Evolutionary conservation across 2,113 vertebrate genomes (phyloP).

Genomic region (Rhipidura dahli): DNA sequence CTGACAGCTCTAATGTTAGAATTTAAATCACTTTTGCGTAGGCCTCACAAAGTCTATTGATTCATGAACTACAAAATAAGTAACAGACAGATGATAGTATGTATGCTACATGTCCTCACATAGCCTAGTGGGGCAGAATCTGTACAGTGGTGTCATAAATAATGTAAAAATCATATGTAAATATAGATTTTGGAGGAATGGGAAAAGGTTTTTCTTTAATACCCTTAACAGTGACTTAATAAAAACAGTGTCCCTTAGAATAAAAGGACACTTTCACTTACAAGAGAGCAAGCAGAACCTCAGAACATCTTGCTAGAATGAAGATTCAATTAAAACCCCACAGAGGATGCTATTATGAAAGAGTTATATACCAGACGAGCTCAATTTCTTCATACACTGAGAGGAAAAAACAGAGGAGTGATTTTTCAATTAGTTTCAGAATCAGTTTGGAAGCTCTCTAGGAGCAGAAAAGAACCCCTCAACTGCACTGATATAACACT

Average conservation of each 20-base stretch:
- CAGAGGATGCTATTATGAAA: not conserved
- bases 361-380: not conserved
- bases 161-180: not conserved
- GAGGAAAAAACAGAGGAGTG: not conserved
- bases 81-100: not conserved
- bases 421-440: constrained; percentile 34
- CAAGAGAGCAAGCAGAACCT: not conserved
- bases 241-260: not conserved
- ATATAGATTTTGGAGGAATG: not conserved
- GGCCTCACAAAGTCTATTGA: not conserved
- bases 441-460: not conserved
- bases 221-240: not conserved
- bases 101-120: not conserved
- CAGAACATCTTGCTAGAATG: not conserved
- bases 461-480: not conserved
- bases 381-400: constrained; percentile 28
- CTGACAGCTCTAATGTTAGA: not conserved
- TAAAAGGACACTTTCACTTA: not conserved
- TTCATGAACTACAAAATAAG: not conserved
- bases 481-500: not conserved
- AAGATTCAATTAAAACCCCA: not conserved
- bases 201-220: not conserved
- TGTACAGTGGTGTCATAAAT: not conserved
- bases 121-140: not conserved
- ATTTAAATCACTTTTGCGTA: not conserved